These are phyloP conservation scores for Merodon equestris DNA, from an alignment of 2,888 invertebrate genomes.

Conservation along the genomic window DNA sequence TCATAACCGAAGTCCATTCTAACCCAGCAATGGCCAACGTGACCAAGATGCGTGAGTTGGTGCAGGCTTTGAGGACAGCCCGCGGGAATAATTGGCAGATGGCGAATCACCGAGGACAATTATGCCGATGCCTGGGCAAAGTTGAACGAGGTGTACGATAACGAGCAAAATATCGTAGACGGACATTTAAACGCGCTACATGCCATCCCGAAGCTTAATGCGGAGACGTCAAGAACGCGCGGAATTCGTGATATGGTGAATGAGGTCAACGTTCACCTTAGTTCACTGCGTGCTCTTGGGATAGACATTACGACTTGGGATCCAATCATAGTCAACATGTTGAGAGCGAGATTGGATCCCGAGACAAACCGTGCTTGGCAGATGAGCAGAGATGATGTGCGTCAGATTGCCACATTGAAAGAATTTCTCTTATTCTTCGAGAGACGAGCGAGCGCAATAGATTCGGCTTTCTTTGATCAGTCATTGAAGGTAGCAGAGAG, in stretches of 20 bases:
- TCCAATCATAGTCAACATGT: slow-evolving; percentile 14
- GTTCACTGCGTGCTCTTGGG: slow-evolving; percentile 20
- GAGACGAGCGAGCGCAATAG: slow-evolving; percentile 16
- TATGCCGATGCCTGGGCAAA: slow-evolving; percentile 8
- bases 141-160: slow-evolving; percentile 15
- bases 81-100: not conserved
- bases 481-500: too few species aligned
- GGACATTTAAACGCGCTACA: slow-evolving; percentile 16
- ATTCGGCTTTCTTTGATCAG: slow-evolving; percentile 18
- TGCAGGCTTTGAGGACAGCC: not conserved
- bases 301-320: slow-evolving; percentile 10
- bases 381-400: slow-evolving; percentile 11
- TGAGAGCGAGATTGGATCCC: slow-evolving; percentile 7
- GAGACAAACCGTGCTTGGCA: slow-evolving; percentile 18
- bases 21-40: not conserved
- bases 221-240: not conserved
- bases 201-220: slow-evolving; percentile 1
- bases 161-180: slow-evolving; percentile 13
- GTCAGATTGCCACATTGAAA: slow-evolving; percentile 7
- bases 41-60: slow-evolving; percentile 7
- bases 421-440: not conserved
- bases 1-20: not conserved
- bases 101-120: not conserved
- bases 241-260: slow-evolving; percentile 23
- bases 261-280: slow-evolving; percentile 19